Base-by-base conservation (phyloP, 1,140 invertebrate species). In the Oedothorax gibbosus region DNA sequence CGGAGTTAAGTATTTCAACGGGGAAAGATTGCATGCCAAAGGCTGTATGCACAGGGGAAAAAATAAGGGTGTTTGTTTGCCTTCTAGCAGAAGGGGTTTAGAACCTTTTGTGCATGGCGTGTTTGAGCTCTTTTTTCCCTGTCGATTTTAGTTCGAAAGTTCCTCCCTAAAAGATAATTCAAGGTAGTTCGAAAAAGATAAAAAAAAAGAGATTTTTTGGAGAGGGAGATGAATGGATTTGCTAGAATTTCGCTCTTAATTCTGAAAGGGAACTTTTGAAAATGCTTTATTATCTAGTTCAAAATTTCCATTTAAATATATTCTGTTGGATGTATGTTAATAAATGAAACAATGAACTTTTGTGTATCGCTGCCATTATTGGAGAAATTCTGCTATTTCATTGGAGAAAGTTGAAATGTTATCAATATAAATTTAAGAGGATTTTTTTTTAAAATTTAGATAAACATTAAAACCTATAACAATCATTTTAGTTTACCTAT, bases 1-100 rank as follows among this genome's bases (percentile, higher is more conserved):
- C 51, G 69, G 69, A 71, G 69, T 71, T 71, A 71, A 71, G 69
- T 71, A 49, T 71, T 71, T 71, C 69, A 71, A 71, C 69, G 51
- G 50, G 10, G 69, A 5, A 71, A 71, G 69, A 71, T 71, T 71
- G 50, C 69, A 71, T 71, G 69, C 69, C 69, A 71, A 18, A 51
- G 69, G 69, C 69, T 71, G 69, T 71, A 51, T 71, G 20, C 69
- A n/a, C 54, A 71, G 54, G 69, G 54, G 54, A 71, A 71, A 71
- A 51, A 35, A 35, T 35, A 71, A 71, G 51, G 69, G 54, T 71
- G 69, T 71, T 71, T 71, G 69, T 71, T 71, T 53, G 69, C 54
- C 54, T 51, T 53, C 69, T 71, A 53, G 69, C n/a, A 71, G 69
- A 71, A 71, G 69, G 50, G n/a, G 69, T 71, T 71, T 71, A 53